phyloP scores from a whole-genome alignment of 2,113 vertebrate species.

The Illadopsis cleaveri region DNA sequence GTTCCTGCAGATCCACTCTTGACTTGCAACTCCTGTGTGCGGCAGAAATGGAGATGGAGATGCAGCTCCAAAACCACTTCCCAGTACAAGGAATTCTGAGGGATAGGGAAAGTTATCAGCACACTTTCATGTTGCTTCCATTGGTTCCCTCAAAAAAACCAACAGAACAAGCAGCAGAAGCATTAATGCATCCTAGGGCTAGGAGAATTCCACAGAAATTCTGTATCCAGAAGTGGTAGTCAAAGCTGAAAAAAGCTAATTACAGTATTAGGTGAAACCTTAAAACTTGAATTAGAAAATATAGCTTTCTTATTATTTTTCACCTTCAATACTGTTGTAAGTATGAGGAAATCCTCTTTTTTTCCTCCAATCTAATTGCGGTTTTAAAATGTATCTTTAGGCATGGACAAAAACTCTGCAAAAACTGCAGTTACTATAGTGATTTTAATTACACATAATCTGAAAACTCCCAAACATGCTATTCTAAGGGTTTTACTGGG shows the following conservation, averaged over 20 bases:
- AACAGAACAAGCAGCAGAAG: neutral
- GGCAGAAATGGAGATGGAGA: neutral
- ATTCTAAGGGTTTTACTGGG: neutral
- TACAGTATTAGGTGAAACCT: neutral
- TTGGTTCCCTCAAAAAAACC: neutral
- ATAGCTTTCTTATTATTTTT: neutral
- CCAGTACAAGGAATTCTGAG: neutral
- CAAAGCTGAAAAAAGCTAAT: conserved; percentile 30
- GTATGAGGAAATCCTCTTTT: neutral
- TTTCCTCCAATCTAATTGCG: neutral
- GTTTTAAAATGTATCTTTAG: neutral
- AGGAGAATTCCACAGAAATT: neutral
- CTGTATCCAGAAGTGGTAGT: neutral
- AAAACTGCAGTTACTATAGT: conserved; percentile 4
- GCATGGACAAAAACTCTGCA: neutral
- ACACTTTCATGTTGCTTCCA: neutral
- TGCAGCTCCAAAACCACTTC: neutral
- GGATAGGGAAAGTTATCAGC: neutral
- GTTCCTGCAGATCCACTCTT: neutral
- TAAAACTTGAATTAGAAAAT: neutral
- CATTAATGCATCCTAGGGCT: neutral
- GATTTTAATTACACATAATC: conserved; percentile 30
- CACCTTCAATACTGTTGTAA: neutral
- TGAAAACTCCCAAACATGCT: neutral
- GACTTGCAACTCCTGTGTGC: neutral